Evolutionary conservation across 2,797 vertebrate genomes (phyloP), one percentile per base, ranked within the genome.

Genomic region (Heteromormyrus szaboi): DNA sequence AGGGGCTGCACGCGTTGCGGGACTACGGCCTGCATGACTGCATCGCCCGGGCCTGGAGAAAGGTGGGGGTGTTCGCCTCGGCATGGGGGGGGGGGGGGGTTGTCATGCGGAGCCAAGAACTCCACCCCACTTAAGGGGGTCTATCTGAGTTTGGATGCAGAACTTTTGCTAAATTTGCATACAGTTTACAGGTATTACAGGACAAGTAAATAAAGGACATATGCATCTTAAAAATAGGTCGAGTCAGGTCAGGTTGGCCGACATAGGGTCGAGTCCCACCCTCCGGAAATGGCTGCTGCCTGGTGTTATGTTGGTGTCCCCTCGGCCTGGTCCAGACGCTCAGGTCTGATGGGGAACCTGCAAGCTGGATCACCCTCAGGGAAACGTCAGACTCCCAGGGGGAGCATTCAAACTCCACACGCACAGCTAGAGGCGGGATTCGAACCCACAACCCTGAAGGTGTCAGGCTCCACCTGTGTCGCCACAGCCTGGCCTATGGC

Each of bases 1-100:
- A 99, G 93, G 98, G 98, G 14, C 93, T 99, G 14, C 97, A 98
- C 91, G 92, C 95, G 37, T 92, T 99, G 54, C 93, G 94, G 88
- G 96, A 97, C 65, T 98, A 99, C 25, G 90, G 91, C 79, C 93
- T 99, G 62, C 98, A 98, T 91, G 94, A 94, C 88, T 96, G 95
- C 88, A 93, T 99, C 12, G 96, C 96, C 83, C 94, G 95, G 11
- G 96, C 94, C 0, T 99, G 98, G 98, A 98, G 94, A 92, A 97
- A 97, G 97, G 98, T 99, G 95, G n/a, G 76, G 68, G 5, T 1
- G 0, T 14, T 65, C 25, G 25, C 22, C 59, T 62, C 22, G 3
- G 59, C 59, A 62, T 9, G n/a, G 56, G 56, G n/a, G 56, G 56
- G 51, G 44, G 53, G 4, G 53, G 25, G 25, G 25, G 25, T 25